A percentile compares a stretch with the other conserved stretches of the same genome.
phyloP scores from a whole-genome alignment of 1,140 invertebrate genomes.

The Dreissena polymorpha region DNA sequence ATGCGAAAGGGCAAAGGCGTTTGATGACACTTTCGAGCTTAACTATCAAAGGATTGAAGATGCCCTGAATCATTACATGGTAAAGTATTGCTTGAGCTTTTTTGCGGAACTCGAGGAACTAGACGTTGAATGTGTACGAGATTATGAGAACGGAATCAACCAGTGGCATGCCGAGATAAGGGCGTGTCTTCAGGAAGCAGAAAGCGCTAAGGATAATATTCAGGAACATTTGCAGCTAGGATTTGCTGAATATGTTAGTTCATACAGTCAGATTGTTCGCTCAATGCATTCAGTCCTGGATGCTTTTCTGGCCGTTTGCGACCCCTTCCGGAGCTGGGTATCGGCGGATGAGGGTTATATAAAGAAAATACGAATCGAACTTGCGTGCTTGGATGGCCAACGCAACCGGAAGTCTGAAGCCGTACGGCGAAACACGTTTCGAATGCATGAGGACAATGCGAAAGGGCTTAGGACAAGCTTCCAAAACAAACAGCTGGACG shows the following conservation, averaged over 20 bases:
- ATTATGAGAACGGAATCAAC: constrained; percentile 52
- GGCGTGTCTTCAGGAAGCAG: constrained; percentile 24
- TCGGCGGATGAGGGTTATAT: constrained; percentile 51
- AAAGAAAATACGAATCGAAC: constrained; percentile 41
- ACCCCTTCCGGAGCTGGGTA: constrained; percentile 52
- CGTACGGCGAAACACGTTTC: constrained; percentile 24
- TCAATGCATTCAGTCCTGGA: constrained; percentile 40
- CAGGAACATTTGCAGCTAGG: constrained; percentile 18
- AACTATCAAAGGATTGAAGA: constrained; percentile 26
- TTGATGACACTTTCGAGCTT: constrained; percentile 32
- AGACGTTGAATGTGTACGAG: constrained; percentile 46
- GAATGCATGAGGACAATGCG: constrained; percentile 35
- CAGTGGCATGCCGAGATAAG: constrained; percentile 38
- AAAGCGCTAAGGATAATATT: constrained; percentile 16
- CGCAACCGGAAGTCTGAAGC: constrained; percentile 1
- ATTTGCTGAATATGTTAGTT: constrained; percentile 36
- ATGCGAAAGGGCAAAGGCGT: constrained; percentile 28
- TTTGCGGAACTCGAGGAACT: constrained; percentile 46
- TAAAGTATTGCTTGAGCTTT: constrained; percentile 54
- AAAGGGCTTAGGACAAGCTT: constrained; percentile 29
- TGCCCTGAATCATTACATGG: constrained; percentile 49
- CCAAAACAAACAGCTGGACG: constrained; percentile 30
- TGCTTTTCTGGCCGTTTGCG: constrained; percentile 32
- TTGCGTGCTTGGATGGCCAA: constrained; percentile 22
- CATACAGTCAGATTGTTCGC: constrained; percentile 27